These are phyloP conservation scores for Brevimyrus niger DNA, from an alignment of 2,113 vertebrate species.

Conservation along the genomic window DNA sequence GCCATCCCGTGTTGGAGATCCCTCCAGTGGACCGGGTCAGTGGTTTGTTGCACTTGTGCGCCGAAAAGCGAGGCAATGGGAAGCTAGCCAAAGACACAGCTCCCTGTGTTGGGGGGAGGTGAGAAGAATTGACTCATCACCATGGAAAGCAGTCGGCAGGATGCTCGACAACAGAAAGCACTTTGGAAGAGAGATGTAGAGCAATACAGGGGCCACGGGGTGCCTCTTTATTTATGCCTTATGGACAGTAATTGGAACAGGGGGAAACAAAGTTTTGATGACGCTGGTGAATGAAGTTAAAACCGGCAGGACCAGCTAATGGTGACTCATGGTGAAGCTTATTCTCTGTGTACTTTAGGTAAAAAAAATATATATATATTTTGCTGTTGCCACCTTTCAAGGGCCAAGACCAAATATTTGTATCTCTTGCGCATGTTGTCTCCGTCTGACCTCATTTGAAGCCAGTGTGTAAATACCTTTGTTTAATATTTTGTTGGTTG, in stretches of 20 bases:
- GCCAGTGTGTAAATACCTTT: neutral
- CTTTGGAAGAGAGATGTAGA: neutral
- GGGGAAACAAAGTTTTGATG: neutral
- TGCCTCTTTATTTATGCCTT: neutral
- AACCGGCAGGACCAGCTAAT: slow-evolving; percentile 24
- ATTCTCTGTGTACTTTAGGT: slow-evolving; percentile 19
- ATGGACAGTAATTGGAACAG: slow-evolving; percentile 3
- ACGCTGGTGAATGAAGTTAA: neutral
- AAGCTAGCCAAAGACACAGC: neutral
- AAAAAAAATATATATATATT: no score
- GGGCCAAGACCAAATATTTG: neutral
- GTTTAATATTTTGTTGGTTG: neutral
- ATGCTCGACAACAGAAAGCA: neutral
- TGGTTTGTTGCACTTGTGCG: neutral
- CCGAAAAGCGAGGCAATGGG: neutral
- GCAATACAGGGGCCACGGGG: neutral
- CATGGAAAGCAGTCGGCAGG: slow-evolving; percentile 1
- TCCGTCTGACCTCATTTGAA: neutral
- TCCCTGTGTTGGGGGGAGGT: neutral
- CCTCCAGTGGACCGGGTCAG: neutral
- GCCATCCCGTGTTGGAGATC: neutral
- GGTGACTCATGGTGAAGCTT: slow-evolving; percentile 30
- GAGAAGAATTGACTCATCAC: neutral
- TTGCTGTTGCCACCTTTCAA: neutral
- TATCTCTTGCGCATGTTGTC: neutral